phyloP scores from a whole-genome alignment of 64 coral and sea anemone species.

The Porites australiensis region DNA sequence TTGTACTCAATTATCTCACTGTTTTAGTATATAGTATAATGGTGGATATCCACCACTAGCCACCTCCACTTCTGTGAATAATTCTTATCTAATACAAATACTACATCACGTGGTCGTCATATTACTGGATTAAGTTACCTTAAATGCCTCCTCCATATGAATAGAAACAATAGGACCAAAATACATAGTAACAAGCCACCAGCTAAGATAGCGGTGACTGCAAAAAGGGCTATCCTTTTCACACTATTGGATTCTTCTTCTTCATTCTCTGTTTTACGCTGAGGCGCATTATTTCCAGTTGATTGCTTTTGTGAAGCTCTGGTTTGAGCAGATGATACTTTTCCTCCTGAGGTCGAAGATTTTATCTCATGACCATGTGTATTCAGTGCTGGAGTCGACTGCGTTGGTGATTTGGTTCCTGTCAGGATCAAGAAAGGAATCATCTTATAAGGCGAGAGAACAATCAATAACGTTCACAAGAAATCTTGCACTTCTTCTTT shows the following conservation, averaged over 20 bases:
- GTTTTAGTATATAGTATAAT: too few relatives aligned
- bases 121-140: not conserved
- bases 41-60: too few relatives aligned
- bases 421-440: not conserved
- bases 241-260: not conserved
- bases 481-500: too few relatives aligned
- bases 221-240: slow-evolving; percentile 3
- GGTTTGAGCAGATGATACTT: not conserved
- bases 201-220: not conserved
- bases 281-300: not conserved
- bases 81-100: too few relatives aligned
- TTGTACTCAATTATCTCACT: too few relatives aligned
- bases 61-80: too few relatives aligned
- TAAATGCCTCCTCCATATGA: slow-evolving; percentile 2
- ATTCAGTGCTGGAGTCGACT: not conserved
- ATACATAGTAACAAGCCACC: not conserved
- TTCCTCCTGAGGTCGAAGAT: not conserved
- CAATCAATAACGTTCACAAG: too few relatives aligned
- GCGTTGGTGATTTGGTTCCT: not conserved
- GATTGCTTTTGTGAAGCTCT: not conserved
- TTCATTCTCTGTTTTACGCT: not conserved
- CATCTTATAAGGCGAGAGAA: too few relatives aligned
- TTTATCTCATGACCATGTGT: too few relatives aligned
- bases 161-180: not conserved
- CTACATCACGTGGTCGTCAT: too few relatives aligned